Evolutionary conservation across 2,797 vertebrate species (phyloP).

Genomic region (Mormyrops attenuatus): DNA sequence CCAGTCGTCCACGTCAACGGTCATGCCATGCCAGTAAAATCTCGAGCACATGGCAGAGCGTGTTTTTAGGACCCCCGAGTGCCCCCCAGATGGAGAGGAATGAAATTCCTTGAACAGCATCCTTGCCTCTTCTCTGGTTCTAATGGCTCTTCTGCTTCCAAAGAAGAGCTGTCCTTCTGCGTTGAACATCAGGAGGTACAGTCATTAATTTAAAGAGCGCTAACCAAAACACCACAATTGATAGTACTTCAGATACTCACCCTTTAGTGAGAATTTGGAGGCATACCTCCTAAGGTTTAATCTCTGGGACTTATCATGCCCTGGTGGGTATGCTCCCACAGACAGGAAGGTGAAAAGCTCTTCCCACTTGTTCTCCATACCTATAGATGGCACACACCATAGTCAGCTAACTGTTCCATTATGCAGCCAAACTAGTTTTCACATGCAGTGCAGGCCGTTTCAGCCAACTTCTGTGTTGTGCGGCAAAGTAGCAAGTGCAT

Average conservation of each 20-base stretch:
- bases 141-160: no score
- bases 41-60: no score
- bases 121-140: no score
- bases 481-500: no score
- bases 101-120: no score
- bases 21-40: no score
- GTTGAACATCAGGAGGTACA: not conserved
- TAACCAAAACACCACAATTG: not conserved
- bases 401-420: not conserved
- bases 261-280: not conserved
- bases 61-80: no score
- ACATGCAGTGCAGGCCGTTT: no score
- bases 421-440: not conserved
- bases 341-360: not conserved
- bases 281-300: not conserved
- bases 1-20: no score
- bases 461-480: no score
- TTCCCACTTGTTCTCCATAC: not conserved
- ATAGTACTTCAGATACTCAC: not conserved
- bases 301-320: not conserved
- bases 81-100: no score
- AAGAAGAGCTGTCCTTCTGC: no score
- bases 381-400: not conserved
- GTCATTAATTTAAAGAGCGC: not conserved
- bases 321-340: not conserved